phyloP scores from a whole-genome alignment of 2,113 vertebrate species.

The Lonchura striata region DNA sequence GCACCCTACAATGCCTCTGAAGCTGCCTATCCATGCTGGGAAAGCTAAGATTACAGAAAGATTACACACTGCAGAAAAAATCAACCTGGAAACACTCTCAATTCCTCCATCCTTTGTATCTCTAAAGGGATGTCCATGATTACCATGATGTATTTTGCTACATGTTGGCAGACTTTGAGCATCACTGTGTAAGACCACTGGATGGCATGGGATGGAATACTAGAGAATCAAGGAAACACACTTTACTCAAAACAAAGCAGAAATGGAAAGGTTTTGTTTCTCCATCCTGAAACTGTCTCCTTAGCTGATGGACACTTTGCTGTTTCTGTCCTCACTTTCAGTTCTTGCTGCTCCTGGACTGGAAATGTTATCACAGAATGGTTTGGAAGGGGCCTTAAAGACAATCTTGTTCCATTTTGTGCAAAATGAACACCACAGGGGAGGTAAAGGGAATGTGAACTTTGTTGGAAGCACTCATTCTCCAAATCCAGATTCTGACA shows the following conservation, averaged over 20 bases:
- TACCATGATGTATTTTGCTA: not conserved
- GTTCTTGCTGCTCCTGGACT: not conserved
- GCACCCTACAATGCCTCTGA: rapidly evolving
- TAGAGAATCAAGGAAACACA: not conserved
- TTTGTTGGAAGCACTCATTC: not conserved
- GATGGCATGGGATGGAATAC: not conserved
- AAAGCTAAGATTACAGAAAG: not conserved
- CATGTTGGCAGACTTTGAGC: not conserved
- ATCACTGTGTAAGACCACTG: rapidly evolving
- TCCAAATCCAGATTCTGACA: not conserved
- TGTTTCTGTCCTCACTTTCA: not conserved
- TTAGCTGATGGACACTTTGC: rapidly evolving
- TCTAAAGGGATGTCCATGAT: not conserved
- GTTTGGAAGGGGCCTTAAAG: not conserved
- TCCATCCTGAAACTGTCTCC: not conserved
- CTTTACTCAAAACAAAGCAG: not conserved
- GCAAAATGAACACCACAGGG: rapidly evolving
- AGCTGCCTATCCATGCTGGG: not conserved
- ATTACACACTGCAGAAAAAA: not conserved
- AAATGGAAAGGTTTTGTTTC: not conserved
- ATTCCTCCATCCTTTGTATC: not conserved
- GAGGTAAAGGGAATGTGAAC: not conserved
- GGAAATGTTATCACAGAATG: not conserved
- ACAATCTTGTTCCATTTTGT: not conserved
- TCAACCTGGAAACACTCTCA: not conserved